These are phyloP conservation scores for Rhabdomys pumilio DNA, from an alignment of 2,797 vertebrate genomes.

Conservation along the genomic window DNA sequence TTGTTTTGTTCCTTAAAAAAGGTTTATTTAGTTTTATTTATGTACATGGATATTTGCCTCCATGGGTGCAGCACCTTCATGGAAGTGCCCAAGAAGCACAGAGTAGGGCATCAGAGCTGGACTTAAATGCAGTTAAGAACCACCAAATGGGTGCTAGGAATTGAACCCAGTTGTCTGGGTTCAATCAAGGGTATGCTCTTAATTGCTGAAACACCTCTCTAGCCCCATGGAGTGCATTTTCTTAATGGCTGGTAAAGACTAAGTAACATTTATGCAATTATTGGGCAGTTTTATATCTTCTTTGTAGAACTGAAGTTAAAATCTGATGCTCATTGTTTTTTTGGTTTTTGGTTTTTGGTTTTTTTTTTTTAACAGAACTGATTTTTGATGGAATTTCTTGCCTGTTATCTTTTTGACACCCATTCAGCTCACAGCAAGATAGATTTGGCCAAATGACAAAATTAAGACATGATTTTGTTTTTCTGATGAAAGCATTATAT, in stretches of 20 bases:
- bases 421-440: not conserved
- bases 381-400: not conserved
- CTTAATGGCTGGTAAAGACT: not conserved
- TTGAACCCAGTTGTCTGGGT: not conserved
- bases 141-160: not conserved
- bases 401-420: not conserved
- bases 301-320: slow-evolving; percentile 22
- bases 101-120: not conserved
- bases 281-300: not conserved
- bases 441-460: slow-evolving; percentile 41
- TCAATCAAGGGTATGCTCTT: not conserved
- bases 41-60: not conserved
- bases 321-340: not conserved
- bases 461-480: slow-evolving; percentile 16
- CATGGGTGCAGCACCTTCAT: not conserved
- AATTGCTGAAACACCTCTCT: not conserved
- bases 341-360: no score
- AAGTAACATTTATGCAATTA: not conserved
- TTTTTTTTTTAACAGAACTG: not conserved
- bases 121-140: not conserved
- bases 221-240: not conserved
- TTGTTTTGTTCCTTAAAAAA: not conserved
- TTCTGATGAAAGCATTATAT: not conserved
- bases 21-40: not conserved
- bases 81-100: not conserved